Conservation (phyloP, 2,113 vertebrate genomes). For the Cacatua alba region DNA sequence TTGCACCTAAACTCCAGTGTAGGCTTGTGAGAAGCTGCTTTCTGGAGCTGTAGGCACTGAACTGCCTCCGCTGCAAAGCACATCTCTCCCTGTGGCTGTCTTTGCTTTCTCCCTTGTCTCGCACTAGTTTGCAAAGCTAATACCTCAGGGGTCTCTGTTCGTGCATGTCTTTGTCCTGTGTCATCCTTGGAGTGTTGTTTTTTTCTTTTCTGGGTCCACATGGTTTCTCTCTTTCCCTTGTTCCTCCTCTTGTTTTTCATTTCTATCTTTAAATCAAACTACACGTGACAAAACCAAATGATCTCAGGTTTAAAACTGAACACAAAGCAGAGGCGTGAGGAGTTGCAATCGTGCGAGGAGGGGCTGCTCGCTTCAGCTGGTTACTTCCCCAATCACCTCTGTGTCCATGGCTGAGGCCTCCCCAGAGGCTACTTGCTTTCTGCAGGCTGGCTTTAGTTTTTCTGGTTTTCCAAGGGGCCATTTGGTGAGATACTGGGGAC, state of each 20-base stretch:
- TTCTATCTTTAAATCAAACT: conserved; percentile 44
- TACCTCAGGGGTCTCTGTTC: conserved; percentile 71
- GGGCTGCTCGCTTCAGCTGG: neutral
- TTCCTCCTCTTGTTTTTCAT: neutral
- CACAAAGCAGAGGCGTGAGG: conserved; percentile 35
- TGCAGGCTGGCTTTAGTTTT: neutral
- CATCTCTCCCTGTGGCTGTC: conserved; percentile 29
- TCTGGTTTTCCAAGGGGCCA: neutral
- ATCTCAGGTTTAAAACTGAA: conserved; percentile 71
- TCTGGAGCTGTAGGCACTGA: conserved; percentile 33
- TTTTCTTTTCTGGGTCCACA: conserved; percentile 26
- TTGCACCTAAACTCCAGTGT: neutral
- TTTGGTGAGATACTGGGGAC: conserved; percentile 10
- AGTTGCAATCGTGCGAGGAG: neutral
- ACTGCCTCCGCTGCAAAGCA: conserved; percentile 37
- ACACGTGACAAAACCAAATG: conserved; percentile 28
- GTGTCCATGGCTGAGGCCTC: neutral
- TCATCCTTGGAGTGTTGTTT: conserved; percentile 14
- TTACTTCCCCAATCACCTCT: conserved; percentile 7
- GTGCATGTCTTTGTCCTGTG: conserved; percentile 53
- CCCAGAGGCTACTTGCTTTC: neutral
- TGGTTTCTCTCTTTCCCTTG: neutral
- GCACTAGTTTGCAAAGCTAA: conserved; percentile 67
- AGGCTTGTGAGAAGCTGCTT: conserved; percentile 31
- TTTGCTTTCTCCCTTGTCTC: conserved; percentile 41